phyloP scores from a whole-genome alignment of 2,797 vertebrate species.

The Enteromius thamalakanensis region DNA sequence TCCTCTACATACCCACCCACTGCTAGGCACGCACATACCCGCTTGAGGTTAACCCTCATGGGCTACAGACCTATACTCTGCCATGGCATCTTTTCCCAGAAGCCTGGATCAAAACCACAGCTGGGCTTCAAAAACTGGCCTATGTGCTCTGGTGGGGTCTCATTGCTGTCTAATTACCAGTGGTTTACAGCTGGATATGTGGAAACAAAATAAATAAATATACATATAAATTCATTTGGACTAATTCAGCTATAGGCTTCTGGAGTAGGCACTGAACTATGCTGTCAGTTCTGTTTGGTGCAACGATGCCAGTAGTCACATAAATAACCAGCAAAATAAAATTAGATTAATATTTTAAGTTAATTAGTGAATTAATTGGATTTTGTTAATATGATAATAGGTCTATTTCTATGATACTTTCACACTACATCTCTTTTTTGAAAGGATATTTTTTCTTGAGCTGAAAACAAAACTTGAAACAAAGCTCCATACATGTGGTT shows the following conservation, averaged over 20 bases:
- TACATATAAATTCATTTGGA: no score
- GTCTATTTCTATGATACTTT: neutral
- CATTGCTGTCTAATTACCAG: slow-evolving; percentile 21
- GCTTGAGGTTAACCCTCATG: slow-evolving; percentile 21
- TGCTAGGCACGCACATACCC: slow-evolving; percentile 44
- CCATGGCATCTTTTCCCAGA: slow-evolving; percentile 29
- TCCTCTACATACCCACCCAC: slow-evolving; percentile 45
- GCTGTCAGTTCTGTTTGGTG: neutral
- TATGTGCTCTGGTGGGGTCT: neutral
- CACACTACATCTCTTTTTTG: neutral
- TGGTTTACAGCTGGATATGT: slow-evolving; percentile 10
- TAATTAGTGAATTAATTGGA: neutral
- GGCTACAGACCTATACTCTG: neutral
- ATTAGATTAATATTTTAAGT: neutral
- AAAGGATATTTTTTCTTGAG: neutral
- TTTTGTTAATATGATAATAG: neutral
- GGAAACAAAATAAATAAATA: no score
- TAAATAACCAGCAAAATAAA: neutral
- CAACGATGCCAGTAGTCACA: neutral
- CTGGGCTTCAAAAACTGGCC: slow-evolving; percentile 5
- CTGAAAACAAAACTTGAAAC: neutral
- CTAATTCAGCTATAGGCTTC: neutral
- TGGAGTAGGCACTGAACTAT: neutral
- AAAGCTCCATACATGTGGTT: no score
- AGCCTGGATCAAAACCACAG: slow-evolving; percentile 23